These are phyloP conservation scores for Manis crassicaudata DNA, from an alignment of 2,797 vertebrate genomes.

Conservation along the genomic window DNA sequence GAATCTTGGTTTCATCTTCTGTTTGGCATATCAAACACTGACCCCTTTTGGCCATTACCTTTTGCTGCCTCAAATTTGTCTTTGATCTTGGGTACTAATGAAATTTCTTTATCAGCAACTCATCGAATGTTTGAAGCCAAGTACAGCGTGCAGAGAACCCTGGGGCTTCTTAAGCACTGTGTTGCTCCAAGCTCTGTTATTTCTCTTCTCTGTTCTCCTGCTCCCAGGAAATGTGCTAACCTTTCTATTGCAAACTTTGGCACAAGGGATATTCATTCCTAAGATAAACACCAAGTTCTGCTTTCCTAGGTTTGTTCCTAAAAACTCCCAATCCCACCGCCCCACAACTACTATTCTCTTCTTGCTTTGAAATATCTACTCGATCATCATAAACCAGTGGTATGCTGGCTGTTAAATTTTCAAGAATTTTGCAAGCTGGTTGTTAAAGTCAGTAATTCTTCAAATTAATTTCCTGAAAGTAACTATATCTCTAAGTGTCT, in stretches of 20 bases:
- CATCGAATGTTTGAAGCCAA: not conserved
- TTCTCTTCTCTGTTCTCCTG: not conserved
- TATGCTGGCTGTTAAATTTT: too few species aligned
- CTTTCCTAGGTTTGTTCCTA: not conserved
- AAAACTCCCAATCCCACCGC: not conserved
- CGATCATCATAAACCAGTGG: too few species aligned
- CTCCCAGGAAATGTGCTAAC: too few species aligned
- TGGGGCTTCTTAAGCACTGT: not conserved
- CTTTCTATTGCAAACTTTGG: not conserved
- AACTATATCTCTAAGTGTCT: not conserved
- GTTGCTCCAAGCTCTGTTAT: too few species aligned
- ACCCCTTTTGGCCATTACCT: conserved; percentile 73
- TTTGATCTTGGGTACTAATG: not conserved
- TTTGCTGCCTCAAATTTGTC: not conserved
- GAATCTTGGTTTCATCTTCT: not conserved
- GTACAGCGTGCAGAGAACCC: not conserved
- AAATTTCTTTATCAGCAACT: not conserved
- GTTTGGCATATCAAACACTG: conserved; percentile 72
- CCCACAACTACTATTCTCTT: rapidly evolving
- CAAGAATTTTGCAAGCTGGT: not conserved
- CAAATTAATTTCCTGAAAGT: not conserved
- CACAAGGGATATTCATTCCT: rapidly evolving
- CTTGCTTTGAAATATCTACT: not conserved
- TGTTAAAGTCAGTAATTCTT: not conserved
- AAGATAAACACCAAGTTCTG: not conserved